A percentile compares a stretch with the other conserved stretches of the same genome.
phyloP scores from a whole-genome alignment of 2,797 vertebrate species.

The Lepus townsendii region DNA sequence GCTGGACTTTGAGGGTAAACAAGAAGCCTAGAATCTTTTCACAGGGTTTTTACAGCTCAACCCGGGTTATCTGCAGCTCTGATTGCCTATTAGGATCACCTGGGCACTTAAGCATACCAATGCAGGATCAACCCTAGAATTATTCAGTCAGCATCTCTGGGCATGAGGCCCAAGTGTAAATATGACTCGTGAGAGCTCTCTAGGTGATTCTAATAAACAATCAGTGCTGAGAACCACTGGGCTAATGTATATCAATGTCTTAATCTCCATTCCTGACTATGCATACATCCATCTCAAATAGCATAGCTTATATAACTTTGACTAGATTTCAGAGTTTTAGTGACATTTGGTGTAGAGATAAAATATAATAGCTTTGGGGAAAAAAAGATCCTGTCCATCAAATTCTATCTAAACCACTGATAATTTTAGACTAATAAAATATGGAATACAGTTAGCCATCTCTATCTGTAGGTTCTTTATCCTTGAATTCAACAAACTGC shows the following conservation, averaged over 20 bases:
- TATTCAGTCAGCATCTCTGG: background rate
- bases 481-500: no score
- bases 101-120: background rate
- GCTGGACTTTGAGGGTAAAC: background rate
- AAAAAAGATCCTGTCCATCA: background rate
- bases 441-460: background rate
- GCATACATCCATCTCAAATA: background rate
- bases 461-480: no score
- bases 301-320: background rate
- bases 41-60: background rate
- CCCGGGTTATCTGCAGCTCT: background rate
- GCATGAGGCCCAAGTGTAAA: background rate
- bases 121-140: background rate
- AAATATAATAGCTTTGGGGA: background rate
- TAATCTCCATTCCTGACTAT: background rate
- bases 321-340: background rate
- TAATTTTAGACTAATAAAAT: conserved; percentile 44
- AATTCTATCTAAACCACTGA: background rate
- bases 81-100: background rate
- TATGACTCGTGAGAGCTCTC: background rate
- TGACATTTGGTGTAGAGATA: background rate
- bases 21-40: background rate
- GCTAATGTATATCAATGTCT: background rate
- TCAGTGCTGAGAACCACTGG: background rate
- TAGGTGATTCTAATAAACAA: background rate